Base-by-base conservation (phyloP, 2,888 invertebrate species). In the Glyphotaelius pellucidus region DNA sequence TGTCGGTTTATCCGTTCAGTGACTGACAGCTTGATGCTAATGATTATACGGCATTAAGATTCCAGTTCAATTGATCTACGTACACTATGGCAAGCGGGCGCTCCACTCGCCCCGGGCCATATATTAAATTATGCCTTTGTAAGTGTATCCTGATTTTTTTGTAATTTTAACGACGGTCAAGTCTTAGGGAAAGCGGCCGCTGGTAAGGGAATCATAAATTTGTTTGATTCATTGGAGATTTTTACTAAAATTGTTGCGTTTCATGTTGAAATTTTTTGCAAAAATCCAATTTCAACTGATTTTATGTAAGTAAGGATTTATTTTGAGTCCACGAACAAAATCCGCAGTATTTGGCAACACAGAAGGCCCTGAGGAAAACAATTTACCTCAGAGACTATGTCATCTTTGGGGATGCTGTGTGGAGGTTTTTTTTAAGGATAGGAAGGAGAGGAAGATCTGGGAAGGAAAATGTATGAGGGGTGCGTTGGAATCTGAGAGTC, bases 21-120 rank as follows among this genome's bases (percentile, higher is more conserved):
- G 52, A 52, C 52, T 52, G 52, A 52, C 92, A 92, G 89, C 83
- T 89, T 92, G 92, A 90, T 90, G 96, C 95, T 96, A 96, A 96
- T 96, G 96, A 96, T 96, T 96, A 96, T 95, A 96, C 95, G 95
- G 95, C 95, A 96, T 96, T 96, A 96, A 88, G 95, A 67, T 81
- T 83, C 89, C 88, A 35, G 79, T 83, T 89, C 89, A 87, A 91
- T 91, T 91, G 95, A 95, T 95, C 90, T 94, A 84, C 81, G 90
- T 89, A 79, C 92, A 42, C 81, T 90, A 80, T 88, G 88, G 88
- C 32, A 31, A 86, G 67, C 88, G 88, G 88, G 30, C 67, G 52
- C 31, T 12, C 31, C 87, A 19, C 87, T 80, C 67, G 90, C 91
- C 85, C 81, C 67, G 81, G 31, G 80, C 88, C 67, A 67, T 14